Conservation (phyloP, 2,113 vertebrate species). For the Megalops atlanticus region DNA sequence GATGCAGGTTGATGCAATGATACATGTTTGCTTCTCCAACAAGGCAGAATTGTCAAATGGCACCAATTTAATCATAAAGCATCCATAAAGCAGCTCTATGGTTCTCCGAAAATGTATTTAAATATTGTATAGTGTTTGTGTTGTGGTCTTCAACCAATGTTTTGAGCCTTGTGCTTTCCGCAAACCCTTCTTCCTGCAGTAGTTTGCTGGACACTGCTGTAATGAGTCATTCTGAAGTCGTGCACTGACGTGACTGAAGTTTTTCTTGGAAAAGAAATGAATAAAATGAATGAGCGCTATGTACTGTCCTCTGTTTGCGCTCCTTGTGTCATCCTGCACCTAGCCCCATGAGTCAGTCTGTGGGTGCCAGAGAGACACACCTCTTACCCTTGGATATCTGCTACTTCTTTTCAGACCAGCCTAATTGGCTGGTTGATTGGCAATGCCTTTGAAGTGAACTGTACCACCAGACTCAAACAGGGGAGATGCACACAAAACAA, state of each 20-base stretch:
- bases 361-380: background rate
- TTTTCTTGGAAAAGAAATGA: background rate
- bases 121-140: background rate
- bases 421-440: constrained; percentile 36
- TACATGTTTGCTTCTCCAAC: constrained; percentile 15
- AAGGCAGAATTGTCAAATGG: constrained; percentile 3
- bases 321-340: background rate
- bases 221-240: background rate
- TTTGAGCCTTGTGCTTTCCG: background rate
- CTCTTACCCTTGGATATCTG: background rate
- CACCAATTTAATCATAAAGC: background rate
- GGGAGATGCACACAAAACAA: background rate
- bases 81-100: constrained; percentile 6
- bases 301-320: background rate
- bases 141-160: background rate
- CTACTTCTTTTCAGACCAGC: background rate
- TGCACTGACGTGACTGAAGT: background rate
- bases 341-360: constrained; percentile 10
- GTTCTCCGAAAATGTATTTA: background rate
- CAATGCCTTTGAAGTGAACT: constrained; percentile 25
- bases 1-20: background rate
- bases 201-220: background rate
- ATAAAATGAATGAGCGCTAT: background rate
- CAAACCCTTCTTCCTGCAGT: background rate
- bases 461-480: background rate